These are phyloP conservation scores for Temnothorax nylanderi DNA, from an alignment of 1,140 invertebrate species.

Conservation along the genomic window DNA sequence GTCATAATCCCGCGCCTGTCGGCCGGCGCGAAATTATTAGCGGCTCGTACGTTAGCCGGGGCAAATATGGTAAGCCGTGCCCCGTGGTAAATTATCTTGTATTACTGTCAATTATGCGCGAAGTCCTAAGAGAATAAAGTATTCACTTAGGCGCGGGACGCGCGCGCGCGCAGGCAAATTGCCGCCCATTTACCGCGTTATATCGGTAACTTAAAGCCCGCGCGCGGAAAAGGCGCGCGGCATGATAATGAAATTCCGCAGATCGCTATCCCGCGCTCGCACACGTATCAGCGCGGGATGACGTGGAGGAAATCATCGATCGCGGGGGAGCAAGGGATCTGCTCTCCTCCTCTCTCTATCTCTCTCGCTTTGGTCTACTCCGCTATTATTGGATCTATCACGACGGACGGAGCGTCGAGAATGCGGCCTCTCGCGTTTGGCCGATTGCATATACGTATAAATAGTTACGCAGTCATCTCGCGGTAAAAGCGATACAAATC, in stretches of 20 bases:
- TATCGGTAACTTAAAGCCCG: neutral
- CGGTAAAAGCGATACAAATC: constrained; percentile 12
- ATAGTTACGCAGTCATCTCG: constrained; percentile 12
- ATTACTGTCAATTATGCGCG: constrained; percentile 33
- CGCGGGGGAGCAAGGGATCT: constrained; percentile 8
- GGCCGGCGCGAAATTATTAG: constrained; percentile 6
- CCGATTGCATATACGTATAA: constrained; percentile 34
- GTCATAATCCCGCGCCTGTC: neutral
- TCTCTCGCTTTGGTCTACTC: neutral
- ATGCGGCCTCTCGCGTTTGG: constrained; percentile 43
- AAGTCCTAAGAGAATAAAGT: neutral
- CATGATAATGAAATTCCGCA: constrained; percentile 28
- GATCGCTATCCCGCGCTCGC: constrained; percentile 3
- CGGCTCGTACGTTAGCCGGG: neutral
- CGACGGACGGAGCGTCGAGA: constrained; percentile 15
- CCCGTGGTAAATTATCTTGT: constrained; percentile 1
- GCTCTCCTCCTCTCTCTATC: neutral
- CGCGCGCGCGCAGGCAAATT: constrained; percentile 2
- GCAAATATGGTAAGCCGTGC: neutral
- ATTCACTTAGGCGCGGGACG: neutral
- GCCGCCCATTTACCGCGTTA: constrained; percentile 4
- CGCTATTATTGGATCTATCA: constrained; percentile 22
- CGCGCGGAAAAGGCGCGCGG: constrained; percentile 8
- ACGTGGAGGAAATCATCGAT: constrained; percentile 36
- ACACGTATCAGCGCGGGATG: neutral